phyloP scores from a whole-genome alignment of 2,797 vertebrate genomes.

The Oophaga sylvatica region DNA sequence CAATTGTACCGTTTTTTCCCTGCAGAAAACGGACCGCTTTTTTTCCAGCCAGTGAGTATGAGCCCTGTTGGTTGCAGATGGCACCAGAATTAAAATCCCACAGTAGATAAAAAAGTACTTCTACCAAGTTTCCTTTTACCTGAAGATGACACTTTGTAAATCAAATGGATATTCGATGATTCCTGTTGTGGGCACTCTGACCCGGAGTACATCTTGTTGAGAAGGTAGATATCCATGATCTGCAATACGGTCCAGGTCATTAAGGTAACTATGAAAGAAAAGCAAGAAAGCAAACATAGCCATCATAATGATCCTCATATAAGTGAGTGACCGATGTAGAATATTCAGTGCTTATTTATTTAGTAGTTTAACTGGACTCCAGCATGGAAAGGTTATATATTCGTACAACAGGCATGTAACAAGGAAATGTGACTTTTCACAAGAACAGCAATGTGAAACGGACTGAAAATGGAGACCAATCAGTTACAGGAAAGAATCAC shows the following conservation, averaged over 20 bases:
- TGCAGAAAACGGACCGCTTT: no score
- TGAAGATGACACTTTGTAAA: slow-evolving; percentile 83
- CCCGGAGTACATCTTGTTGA: slow-evolving; percentile 81
- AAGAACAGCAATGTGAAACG: slow-evolving; percentile 8
- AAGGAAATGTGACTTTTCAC: slow-evolving; percentile 20
- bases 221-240: slow-evolving; percentile 78
- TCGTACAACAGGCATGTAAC: slow-evolving; percentile 2
- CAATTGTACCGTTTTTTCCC: no score
- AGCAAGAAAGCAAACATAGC: background rate
- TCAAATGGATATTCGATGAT: slow-evolving; percentile 84
- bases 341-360: background rate
- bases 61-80: no score
- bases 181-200: slow-evolving; percentile 82
- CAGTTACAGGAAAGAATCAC: background rate
- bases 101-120: background rate
- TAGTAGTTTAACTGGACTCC: background rate
- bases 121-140: slow-evolving; percentile 67
- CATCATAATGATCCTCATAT: background rate
- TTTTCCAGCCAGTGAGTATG: no score
- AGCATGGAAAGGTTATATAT: slow-evolving; percentile 21
- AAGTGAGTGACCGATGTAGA: no score
- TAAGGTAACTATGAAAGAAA: slow-evolving; percentile 77
- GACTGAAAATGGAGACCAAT: background rate
- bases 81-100: background rate
- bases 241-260: slow-evolving; percentile 81